These are phyloP conservation scores for Rhaphigaster nebulosa DNA, from an alignment of 2,888 invertebrate genomes.

Conservation along the genomic window DNA sequence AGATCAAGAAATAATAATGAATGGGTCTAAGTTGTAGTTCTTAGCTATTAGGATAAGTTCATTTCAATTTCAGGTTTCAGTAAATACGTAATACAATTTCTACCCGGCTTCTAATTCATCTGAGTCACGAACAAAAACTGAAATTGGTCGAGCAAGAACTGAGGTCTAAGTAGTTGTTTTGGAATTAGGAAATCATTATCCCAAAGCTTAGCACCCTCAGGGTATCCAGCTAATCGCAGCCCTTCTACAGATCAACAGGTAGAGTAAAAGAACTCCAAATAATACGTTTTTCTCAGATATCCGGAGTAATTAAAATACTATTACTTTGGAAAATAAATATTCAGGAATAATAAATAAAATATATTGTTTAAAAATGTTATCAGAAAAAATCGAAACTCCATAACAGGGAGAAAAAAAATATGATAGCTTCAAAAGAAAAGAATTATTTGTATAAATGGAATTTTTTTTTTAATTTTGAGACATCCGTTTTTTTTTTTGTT, in stretches of 20 bases:
- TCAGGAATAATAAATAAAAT: neutral
- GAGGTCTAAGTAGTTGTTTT: neutral
- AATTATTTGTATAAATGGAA: no score
- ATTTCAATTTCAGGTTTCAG: neutral
- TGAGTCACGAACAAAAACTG: slow-evolving; percentile 27
- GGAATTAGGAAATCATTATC: slow-evolving; percentile 12
- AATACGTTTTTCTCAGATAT: neutral
- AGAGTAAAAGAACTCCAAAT: neutral
- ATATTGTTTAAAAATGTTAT: neutral
- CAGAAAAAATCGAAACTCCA: neutral
- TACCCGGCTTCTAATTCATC: neutral
- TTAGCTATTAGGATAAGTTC: neutral
- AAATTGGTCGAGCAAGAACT: neutral
- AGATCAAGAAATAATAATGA: neutral
- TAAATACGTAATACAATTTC: neutral
- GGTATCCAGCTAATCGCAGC: neutral
- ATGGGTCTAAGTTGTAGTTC: neutral
- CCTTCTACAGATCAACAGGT: neutral
- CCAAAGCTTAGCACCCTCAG: neutral
- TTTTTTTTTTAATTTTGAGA: no score
- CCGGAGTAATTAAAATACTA: neutral
- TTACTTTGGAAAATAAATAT: neutral
- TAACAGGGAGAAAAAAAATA: no score
- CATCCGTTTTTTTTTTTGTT: no score
- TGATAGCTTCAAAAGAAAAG: no score